These are phyloP conservation scores for Stenoptilia bipunctidactyla DNA, from an alignment of 2,888 invertebrate species.

Conservation along the genomic window DNA sequence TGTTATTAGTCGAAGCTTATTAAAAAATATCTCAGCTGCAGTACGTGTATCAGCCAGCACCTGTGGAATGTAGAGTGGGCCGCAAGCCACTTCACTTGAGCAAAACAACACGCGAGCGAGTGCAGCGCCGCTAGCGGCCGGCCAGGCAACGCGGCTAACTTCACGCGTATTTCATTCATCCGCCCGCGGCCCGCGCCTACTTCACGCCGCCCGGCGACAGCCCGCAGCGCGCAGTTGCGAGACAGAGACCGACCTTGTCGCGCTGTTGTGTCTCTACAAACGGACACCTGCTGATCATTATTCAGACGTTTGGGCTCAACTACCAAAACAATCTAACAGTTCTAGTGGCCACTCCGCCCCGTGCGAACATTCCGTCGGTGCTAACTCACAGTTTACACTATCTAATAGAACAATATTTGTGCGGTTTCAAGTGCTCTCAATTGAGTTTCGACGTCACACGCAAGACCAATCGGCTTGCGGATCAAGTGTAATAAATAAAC, in stretches of 20 bases:
- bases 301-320: not conserved
- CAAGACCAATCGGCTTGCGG: slow-evolving; percentile 49
- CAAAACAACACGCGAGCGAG: not conserved
- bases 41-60: no score
- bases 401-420: slow-evolving; percentile 21
- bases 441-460: slow-evolving; percentile 61
- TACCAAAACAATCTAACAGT: not conserved
- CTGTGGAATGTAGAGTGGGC: not conserved
- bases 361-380: not conserved
- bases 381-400: slow-evolving; percentile 1
- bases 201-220: not conserved
- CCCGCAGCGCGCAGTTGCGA: slow-evolving; percentile 6
- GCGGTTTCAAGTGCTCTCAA: slow-evolving; percentile 46
- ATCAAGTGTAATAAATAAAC: slow-evolving; percentile 3
- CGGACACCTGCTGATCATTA: not conserved
- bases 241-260: not conserved
- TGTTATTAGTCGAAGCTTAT: no score
- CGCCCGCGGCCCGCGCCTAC: slow-evolving; percentile 1
- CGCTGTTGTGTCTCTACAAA: not conserved
- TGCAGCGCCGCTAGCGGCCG: not conserved
- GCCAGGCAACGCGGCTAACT: slow-evolving; percentile 19
- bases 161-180: slow-evolving; percentile 33
- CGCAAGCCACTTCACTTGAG: not conserved
- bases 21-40: no score
- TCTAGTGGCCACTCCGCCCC: not conserved